Conservation (phyloP, 2,888 invertebrate genomes). For the Synanthedon andrenaeformis region DNA sequence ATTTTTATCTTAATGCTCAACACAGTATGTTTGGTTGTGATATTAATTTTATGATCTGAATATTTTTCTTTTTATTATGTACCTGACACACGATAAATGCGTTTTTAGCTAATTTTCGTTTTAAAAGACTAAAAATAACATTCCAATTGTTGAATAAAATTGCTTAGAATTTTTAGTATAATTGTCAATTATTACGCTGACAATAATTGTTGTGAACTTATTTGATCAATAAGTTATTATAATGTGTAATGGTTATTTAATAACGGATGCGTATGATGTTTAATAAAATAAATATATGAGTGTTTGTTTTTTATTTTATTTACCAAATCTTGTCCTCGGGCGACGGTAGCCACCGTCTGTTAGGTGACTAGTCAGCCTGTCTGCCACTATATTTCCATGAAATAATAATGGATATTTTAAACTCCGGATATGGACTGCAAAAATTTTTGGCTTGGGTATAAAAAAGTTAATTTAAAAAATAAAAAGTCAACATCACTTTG, state of each 20-base stretch:
- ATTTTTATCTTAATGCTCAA: too few species aligned
- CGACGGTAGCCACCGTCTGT: too few species aligned
- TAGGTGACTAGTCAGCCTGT: too few species aligned
- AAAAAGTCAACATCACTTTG: too few species aligned
- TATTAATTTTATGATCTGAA: background rate
- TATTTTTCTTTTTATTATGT: background rate
- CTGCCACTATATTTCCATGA: too few species aligned
- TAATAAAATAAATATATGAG: background rate
- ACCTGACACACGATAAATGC: background rate
- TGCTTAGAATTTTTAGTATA: constrained; percentile 4
- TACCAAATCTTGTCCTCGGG: background rate
- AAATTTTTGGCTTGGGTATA: too few species aligned
- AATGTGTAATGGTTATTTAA: background rate
- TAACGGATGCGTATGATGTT: background rate
- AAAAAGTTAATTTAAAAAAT: too few species aligned
- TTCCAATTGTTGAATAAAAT: background rate
- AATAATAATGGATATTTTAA: too few species aligned
- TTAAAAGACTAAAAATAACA: background rate
- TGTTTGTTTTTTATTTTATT: background rate
- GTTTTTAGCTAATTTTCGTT: background rate
- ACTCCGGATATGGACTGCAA: too few species aligned
- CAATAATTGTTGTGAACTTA: constrained; percentile 2
- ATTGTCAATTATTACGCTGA: constrained; percentile 5
- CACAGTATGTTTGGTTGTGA: constrained; percentile 1
- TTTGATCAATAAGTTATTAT: background rate